Evolutionary conservation across 2,113 vertebrate species (phyloP), one percentile per base, ranked within the genome.

Genomic region (Fregetta grallaria): DNA sequence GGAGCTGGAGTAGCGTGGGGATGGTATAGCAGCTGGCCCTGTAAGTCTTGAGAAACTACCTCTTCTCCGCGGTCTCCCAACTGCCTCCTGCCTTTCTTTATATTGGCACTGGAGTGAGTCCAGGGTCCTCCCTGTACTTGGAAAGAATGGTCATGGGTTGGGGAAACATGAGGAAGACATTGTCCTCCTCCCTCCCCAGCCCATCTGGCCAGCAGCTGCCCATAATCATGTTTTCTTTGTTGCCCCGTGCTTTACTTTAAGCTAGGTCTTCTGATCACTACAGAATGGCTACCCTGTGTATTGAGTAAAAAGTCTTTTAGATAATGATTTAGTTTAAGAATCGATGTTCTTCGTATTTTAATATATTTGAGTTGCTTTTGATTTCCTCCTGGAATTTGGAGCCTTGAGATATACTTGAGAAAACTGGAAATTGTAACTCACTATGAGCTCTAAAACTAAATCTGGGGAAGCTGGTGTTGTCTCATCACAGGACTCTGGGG

Each of bases 1-100:
- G 23, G 70, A 94, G 91, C 70, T 84, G 80, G 30, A 89, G 89
- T 14, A 68, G 80, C 10, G 1, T 0, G 3, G 86, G 65, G 56
- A 52, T 44, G 68, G 45, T 40, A 58, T 22, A 50, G 29, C n/a
- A 62, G 62, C n/a, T 0, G 0, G 55, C 13, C 77, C 76, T 0
- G 1, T 23, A 20, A 67, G 19, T 38, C 76, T 78, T 0, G 0
- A 42, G 38, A 32, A 61, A 68, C 73, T 26, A 0, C 19, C 40
- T 15, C 71, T 26, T 47, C 52, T 36, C 34, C 22, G 50, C 1
- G 1, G 34, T 38, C 56, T 72, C 65, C 72, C 23, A 26, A 9
- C 36, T 71, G 61, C 34, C 61, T 38, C 32, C 55, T 66, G 65
- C 26, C 59, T 92, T 49, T 76, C 65, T 75, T 71, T 72, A 26